phyloP scores from a whole-genome alignment of 1,140 invertebrate genomes.

The Ceratitis capitata region DNA sequence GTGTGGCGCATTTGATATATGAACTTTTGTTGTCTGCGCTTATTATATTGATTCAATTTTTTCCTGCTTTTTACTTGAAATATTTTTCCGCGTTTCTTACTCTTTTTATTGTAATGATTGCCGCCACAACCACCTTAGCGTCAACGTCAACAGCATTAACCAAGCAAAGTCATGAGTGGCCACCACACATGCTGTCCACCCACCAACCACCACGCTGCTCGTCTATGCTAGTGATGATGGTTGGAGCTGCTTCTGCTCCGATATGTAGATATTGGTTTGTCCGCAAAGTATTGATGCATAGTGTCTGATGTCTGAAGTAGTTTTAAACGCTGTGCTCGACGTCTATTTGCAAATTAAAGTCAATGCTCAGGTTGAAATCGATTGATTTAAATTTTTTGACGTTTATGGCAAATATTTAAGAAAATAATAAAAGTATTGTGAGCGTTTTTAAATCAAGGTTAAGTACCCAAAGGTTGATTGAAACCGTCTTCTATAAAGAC shows the following conservation, averaged over 20 bases:
- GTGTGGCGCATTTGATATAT: constrained; percentile 17
- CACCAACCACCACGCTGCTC: not conserved
- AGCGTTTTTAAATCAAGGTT: too few relatives aligned
- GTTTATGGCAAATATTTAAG: too few relatives aligned
- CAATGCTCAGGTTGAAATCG: not conserved
- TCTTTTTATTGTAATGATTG: not conserved
- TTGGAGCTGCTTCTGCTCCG: not conserved
- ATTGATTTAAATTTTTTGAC: not conserved
- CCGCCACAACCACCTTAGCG: too few relatives aligned
- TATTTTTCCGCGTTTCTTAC: constrained; percentile 28
- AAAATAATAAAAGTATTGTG: too few relatives aligned
- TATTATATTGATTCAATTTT: constrained; percentile 40
- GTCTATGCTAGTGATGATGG: not conserved
- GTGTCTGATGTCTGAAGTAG: constrained; percentile 28
- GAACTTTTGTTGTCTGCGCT: constrained; percentile 38
- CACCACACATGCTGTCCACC: not conserved
- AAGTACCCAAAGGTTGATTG: too few relatives aligned
- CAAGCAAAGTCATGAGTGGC: not conserved
- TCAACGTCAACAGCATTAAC: not conserved
- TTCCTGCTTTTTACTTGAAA: constrained; percentile 10
- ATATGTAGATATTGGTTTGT: not conserved
- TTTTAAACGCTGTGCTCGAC: not conserved
- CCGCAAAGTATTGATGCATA: not conserved
- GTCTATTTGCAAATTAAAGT: constrained; percentile 25
- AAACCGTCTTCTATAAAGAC: too few relatives aligned